Percentiles rank a stretch among this genome's conserved stretches.
These are phyloP conservation scores for Conistra vaccinii DNA, from an alignment of 2,888 invertebrate genomes.

Conservation along the genomic window DNA sequence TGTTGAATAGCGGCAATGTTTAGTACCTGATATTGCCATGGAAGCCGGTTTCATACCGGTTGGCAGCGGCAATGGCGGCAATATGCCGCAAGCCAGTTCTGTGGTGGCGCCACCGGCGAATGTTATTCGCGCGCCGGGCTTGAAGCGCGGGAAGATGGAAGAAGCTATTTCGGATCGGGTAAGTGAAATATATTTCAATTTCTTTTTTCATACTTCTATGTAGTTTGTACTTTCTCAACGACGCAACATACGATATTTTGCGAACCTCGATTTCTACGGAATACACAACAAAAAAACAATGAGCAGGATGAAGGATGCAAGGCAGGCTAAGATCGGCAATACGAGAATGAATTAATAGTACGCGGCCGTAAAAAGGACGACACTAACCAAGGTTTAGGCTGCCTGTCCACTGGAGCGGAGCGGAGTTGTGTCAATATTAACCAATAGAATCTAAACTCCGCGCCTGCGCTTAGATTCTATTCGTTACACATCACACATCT, in stretches of 20 bases:
- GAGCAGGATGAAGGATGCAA: background rate
- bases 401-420: too few relatives aligned
- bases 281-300: constrained; percentile 5
- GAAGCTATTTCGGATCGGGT: constrained; percentile 94
- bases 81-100: constrained; percentile 72
- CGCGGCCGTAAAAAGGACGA: background rate
- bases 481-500: too few relatives aligned
- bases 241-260: too few relatives aligned
- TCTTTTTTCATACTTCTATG: background rate
- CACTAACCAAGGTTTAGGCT: too few relatives aligned
- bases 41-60: constrained; percentile 89
- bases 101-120: constrained; percentile 90
- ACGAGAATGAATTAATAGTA: background rate
- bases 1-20: constrained; percentile 75
- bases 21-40: constrained; percentile 77
- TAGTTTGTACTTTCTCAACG: background rate
- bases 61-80: constrained; percentile 70
- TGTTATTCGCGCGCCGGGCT: constrained; percentile 94
- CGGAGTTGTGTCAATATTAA: too few relatives aligned
- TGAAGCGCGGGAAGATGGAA: constrained; percentile 95
- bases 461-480: too few relatives aligned
- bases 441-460: too few relatives aligned
- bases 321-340: background rate
- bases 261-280: background rate
- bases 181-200: constrained; percentile 78